Base-by-base conservation (phyloP, 2,888 invertebrate genomes). In the Geotrupes spiniger region DNA sequence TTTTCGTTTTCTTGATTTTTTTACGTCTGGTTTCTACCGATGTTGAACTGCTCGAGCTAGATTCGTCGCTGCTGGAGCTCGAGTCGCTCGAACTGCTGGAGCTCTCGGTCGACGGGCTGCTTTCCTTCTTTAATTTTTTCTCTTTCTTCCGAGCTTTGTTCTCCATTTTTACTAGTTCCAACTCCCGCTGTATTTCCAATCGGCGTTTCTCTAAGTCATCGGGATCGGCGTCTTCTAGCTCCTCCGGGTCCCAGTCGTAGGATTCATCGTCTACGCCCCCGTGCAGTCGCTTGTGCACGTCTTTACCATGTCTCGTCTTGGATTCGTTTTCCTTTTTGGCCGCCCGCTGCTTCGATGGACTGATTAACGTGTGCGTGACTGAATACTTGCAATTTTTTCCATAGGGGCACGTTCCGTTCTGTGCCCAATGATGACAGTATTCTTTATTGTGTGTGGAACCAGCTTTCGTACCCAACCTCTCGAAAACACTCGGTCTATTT, bases 371-470 rank as follows among this genome's bases (percentile, higher is more conserved):
- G 69, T 87, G 87, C 47, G 85, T 85, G 52, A 78, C 76, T 57
- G 85, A 84, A 76, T 85, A 85, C 77, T 87, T 87, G 76, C 87
- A 87, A 70, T 77, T 81, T 76, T 87, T 87, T 65, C 86, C 86
- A 75, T 85, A 87, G 59, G 84, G 84, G 70, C 87, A 87, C 69
- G 79, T 85, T 64, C 87, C 87, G 78, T 82, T 84, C 69, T 85
- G 81, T 50, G 83, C 83, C 87, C 87, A 87, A 76, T 85, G 85
- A 70, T 85, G 81, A 69, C 87, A 87, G 74, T 81, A 82, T 72
- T 85, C 85, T 71, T 75, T 78, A 21, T 21, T 21, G 74, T 75
- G 55, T 51, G 66, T 60, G 57, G 65, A 66, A 53, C 76, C 76
- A 67, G 86, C 84, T 75, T 87, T 87, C 36, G 86, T 87, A 61